Conservation (phyloP, 2,113 vertebrate species). For the Etheostoma spectabile region DNA sequence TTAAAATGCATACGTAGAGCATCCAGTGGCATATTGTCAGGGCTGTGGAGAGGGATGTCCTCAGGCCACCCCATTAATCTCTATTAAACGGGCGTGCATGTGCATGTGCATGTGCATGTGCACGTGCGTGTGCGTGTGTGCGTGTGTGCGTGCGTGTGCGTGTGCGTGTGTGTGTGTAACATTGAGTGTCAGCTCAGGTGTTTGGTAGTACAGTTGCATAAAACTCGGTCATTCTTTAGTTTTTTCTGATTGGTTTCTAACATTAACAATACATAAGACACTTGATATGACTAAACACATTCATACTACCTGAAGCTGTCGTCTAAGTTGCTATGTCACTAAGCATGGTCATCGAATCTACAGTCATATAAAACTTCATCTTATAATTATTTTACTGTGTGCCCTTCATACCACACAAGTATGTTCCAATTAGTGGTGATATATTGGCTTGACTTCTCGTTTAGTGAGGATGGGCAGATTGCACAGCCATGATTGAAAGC, state of each 20-base stretch:
- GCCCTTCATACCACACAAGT: slow-evolving; percentile 51
- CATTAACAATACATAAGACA: not conserved
- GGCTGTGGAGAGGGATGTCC: slow-evolving; percentile 66
- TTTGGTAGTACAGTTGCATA: slow-evolving; percentile 21
- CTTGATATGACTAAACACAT: not conserved
- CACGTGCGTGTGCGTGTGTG: not conserved
- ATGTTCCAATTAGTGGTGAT: slow-evolving; percentile 67
- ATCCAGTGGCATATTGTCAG: slow-evolving; percentile 68
- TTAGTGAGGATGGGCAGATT: slow-evolving; percentile 50
- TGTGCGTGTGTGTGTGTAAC: not conserved
- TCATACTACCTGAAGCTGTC: not conserved
- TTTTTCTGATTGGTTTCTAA: slow-evolving; percentile 8
- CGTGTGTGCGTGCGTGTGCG: slow-evolving; percentile 7
- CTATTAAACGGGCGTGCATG: slow-evolving; percentile 59
- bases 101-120: too few relatives aligned
- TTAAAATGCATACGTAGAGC: slow-evolving; percentile 67
- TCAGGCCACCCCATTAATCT: slow-evolving; percentile 71
- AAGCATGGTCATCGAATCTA: slow-evolving; percentile 18
- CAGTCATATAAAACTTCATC: slow-evolving; percentile 23
- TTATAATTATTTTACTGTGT: slow-evolving; percentile 49
- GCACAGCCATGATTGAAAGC: slow-evolving; percentile 61
- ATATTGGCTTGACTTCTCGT: slow-evolving; percentile 68
- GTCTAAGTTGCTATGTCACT: not conserved
- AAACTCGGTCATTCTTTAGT: not conserved
- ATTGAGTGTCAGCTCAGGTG: not conserved